phyloP scores from a whole-genome alignment of 2,797 vertebrate genomes.

The Gephyroberyx darwinii region DNA sequence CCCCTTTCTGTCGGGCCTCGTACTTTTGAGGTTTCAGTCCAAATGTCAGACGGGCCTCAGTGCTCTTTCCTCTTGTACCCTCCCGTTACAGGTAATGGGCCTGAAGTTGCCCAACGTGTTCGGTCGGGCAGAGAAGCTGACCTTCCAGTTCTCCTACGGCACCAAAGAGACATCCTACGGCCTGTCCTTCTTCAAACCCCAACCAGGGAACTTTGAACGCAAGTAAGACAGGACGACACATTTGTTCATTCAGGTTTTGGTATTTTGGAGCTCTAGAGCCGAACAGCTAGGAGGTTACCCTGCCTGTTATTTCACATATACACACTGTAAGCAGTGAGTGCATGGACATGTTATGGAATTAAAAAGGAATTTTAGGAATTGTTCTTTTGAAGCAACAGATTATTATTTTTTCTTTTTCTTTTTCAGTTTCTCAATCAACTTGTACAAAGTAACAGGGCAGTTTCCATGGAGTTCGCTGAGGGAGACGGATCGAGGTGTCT shows the following conservation, averaged over 20 bases:
- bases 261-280: too few relatives aligned
- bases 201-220: constrained; percentile 91
- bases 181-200: constrained; percentile 96
- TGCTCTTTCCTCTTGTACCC: background rate
- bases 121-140: constrained; percentile 94
- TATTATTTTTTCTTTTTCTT: constrained; percentile 23
- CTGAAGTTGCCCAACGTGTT: constrained; percentile 93
- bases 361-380: too few relatives aligned
- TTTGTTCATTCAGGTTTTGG: too few relatives aligned
- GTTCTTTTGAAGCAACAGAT: too few relatives aligned
- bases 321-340: too few relatives aligned
- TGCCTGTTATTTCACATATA: too few relatives aligned
- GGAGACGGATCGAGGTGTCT: constrained; percentile 94
- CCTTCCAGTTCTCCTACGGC: constrained; percentile 98
- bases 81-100: constrained; percentile 87
- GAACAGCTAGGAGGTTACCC: too few relatives aligned
- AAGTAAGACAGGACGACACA: constrained; percentile 81
- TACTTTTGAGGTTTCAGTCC: background rate
- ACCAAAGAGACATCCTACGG: constrained; percentile 98
- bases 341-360: too few relatives aligned
- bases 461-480: constrained; percentile 98
- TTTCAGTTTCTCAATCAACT: constrained; percentile 88
- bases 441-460: constrained; percentile 98
- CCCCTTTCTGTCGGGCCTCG: background rate
- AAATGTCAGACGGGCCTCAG: too few relatives aligned